phyloP scores from a whole-genome alignment of 2,797 vertebrate genomes.

The Podarcis lilfordi region DNA sequence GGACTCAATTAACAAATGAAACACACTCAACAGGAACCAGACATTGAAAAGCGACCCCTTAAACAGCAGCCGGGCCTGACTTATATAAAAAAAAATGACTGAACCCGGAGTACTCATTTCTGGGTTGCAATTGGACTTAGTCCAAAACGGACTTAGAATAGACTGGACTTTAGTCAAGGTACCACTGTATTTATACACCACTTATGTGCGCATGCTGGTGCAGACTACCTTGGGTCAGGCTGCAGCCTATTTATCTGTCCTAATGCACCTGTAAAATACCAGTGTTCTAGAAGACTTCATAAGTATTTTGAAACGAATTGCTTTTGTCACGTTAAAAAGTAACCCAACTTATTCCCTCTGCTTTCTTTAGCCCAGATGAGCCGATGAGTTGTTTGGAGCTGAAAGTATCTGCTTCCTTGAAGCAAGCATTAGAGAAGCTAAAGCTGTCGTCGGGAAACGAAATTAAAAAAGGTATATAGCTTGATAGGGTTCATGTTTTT shows the following conservation, averaged over 20 bases:
- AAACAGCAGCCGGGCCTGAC: no score
- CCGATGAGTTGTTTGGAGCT: slow-evolving; percentile 88
- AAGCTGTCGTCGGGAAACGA: slow-evolving; percentile 85
- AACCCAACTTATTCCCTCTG: slow-evolving; percentile 1
- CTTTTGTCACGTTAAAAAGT: slow-evolving; percentile 18
- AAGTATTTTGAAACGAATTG: not conserved
- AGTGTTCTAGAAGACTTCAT: not conserved
- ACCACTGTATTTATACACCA: no score
- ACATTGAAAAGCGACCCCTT: no score
- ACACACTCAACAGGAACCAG: no score
- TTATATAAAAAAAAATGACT: no score
- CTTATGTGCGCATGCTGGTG: not conserved
- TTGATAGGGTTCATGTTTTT: not conserved
- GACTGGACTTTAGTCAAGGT: no score
- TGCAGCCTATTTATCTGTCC: not conserved
- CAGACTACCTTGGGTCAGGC: no score
- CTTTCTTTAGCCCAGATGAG: slow-evolving; percentile 87
- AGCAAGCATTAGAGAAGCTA: slow-evolving; percentile 94
- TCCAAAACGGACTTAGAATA: no score
- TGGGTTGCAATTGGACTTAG: no score
- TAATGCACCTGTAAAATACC: not conserved
- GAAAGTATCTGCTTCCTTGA: slow-evolving; percentile 92
- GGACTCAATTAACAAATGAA: no score
- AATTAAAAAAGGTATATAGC: slow-evolving; percentile 84
- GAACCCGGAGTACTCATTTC: no score